Evolutionary conservation across 2,888 invertebrate genomes (phyloP).

Genomic region (Papilio protenor): DNA sequence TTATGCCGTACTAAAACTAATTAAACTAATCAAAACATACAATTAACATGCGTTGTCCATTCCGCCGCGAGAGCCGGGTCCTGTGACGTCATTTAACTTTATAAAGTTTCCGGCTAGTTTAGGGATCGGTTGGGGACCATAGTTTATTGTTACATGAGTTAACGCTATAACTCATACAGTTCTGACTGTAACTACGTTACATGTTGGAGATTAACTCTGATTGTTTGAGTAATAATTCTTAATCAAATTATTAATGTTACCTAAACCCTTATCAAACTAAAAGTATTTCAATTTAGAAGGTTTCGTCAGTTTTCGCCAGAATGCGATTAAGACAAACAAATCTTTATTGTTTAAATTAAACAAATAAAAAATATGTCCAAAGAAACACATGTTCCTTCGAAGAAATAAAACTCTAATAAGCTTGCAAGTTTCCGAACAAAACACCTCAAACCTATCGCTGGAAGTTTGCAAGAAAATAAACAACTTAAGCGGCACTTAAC

Average conservation of each 20-base stretch:
- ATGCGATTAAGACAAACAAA: neutral
- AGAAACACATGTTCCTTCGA: neutral
- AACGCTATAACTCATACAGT: constrained; percentile 25
- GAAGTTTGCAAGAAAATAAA: constrained; percentile 34
- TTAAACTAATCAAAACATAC: constrained; percentile 61
- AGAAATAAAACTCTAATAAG: constrained; percentile 16
- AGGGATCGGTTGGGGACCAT: constrained; percentile 53
- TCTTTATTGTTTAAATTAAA: no score
- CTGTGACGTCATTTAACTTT: constrained; percentile 61
- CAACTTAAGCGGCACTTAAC: constrained; percentile 37
- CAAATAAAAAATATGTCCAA: neutral
- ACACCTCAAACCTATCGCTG: constrained; percentile 2
- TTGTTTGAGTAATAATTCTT: constrained; percentile 26
- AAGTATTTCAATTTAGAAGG: neutral
- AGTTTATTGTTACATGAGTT: constrained; percentile 64
- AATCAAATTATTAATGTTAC: neutral
- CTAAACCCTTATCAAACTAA: neutral
- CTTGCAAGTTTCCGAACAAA: constrained; percentile 22
- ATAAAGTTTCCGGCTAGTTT: constrained; percentile 53
- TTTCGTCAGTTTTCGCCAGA: neutral
- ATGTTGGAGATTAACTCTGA: constrained; percentile 8
- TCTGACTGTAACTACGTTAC: constrained; percentile 14
- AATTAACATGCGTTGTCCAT: constrained; percentile 70
- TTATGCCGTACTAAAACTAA: constrained; percentile 44
- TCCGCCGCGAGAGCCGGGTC: constrained; percentile 53